Evolutionary conservation across 2,113 vertebrate genomes (phyloP), one percentile per base, ranked within the genome.

Genomic region (Oncorhynchus mykiss): DNA sequence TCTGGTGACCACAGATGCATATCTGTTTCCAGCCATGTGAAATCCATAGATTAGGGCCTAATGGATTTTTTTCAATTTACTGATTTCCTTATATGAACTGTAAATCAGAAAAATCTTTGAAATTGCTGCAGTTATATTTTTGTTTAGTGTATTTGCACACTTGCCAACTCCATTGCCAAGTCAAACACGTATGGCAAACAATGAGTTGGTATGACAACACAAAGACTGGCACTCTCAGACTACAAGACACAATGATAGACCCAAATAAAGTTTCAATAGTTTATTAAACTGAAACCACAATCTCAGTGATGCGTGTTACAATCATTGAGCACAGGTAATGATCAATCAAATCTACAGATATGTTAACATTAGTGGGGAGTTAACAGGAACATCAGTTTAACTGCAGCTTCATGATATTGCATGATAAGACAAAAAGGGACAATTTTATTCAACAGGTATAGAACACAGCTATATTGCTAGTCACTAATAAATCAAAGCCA

Each of bases 261-360:
- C 80, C 79, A 76, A 77, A 62, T 91, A 83, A 88, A 70, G 73
- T 90, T 94, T 94, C 93, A 92, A 90, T 91, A 39, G 77, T 95
- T 97, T 97, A 97, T 97, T 97, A 95, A 95, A 95, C 95, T 90
- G 92, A 95, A 95, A 96, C 91, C 93, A 95, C 91, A 92, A 92
- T 91, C 91, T 90, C 9, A 11, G 94, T 94, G 91, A 93, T 91
- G 91, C 92, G 92, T 86, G 79, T 87, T 87, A 92, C 92, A 92
- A 93, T 88, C 88, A 86, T 94, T 91, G 93, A 82, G 85, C 80
- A 73, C 78, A 59, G 89, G 88, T 91, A 70, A 91, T 92, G 91
- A 90, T 60, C 71, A 78, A 86, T 88, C 88, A 90, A 93, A 93
- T 94, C 92, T 93, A 96, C 39, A 96, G 76, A n/a, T n/a, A n/a